phyloP scores from a whole-genome alignment of 2,797 vertebrate genomes.

The Danio kyathit region DNA sequence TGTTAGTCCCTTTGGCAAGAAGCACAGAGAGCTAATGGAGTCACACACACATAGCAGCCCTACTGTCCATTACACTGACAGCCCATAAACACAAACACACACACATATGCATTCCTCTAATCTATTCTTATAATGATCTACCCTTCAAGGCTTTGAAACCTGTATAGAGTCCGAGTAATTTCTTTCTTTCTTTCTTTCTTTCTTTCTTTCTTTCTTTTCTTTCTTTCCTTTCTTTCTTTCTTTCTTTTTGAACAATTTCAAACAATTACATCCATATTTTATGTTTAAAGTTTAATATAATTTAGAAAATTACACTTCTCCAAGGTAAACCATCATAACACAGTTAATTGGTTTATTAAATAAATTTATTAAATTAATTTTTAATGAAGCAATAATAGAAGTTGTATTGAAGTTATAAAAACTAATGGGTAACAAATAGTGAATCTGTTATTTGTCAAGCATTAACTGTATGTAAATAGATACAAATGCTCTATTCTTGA shows the following conservation, averaged over 20 bases:
- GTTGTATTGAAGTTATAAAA: neutral
- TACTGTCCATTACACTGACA: constrained; percentile 17
- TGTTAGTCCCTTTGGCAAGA: constrained; percentile 43
- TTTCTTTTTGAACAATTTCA: constrained; percentile 17
- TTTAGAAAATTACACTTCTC: too few relatives aligned
- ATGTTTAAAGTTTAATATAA: too few relatives aligned
- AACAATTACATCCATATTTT: too few relatives aligned
- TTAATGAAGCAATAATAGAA: neutral
- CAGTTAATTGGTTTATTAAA: neutral
- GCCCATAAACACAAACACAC: constrained; percentile 16
- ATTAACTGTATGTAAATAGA: too few relatives aligned
- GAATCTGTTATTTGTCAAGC: too few relatives aligned
- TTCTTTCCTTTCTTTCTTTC: constrained; percentile 5
- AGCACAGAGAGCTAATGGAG: constrained; percentile 48
- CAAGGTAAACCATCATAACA: too few relatives aligned
- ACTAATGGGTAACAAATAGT: too few relatives aligned
- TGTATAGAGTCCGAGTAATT: constrained; percentile 5
- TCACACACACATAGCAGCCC: constrained; percentile 8
- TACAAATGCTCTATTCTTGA: too few relatives aligned
- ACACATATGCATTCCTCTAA: constrained; percentile 14
- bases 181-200: constrained; percentile 42
- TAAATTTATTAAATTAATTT: neutral
- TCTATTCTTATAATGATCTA: constrained; percentile 24
- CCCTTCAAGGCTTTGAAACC: constrained; percentile 20
- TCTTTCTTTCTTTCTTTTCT: too few relatives aligned